Conservation (phyloP, 2,888 invertebrate genomes). For the Xylota segnis region DNA sequence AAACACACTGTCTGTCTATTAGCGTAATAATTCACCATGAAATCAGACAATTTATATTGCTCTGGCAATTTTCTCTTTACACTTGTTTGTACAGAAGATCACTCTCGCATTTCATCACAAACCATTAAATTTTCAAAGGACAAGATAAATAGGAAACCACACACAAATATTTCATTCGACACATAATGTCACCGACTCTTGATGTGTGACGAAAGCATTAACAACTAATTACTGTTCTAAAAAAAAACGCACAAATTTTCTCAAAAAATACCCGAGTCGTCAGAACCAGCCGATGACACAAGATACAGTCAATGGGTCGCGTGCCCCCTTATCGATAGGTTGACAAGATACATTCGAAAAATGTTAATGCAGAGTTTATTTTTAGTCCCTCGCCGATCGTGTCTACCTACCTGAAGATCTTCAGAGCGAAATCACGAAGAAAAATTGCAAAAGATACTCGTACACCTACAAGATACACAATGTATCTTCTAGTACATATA, state of each 20-base stretch:
- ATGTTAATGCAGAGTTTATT: conserved; percentile 36
- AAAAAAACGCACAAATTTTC: neutral
- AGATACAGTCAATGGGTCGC: conserved; percentile 15
- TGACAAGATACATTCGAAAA: conserved; percentile 11
- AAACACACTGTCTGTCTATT: conserved; percentile 27
- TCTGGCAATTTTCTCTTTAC: neutral
- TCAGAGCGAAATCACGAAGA: neutral
- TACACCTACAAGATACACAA: neutral
- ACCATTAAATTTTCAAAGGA: conserved; percentile 19
- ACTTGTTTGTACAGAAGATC: neutral
- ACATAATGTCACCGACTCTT: neutral
- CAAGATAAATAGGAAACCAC: neutral
- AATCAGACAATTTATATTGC: conserved; percentile 29
- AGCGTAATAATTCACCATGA: conserved; percentile 44
- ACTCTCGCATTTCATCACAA: conserved; percentile 9
- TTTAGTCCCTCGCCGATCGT: conserved; percentile 17
- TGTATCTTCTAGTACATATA: conserved; percentile 27
- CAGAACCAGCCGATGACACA: conserved; percentile 1
- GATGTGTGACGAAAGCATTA: neutral
- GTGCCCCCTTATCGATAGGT: conserved; percentile 3
- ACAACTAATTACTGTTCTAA: conserved; percentile 17
- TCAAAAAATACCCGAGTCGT: neutral
- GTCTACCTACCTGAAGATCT: conserved; percentile 45
- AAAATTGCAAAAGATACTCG: neutral
- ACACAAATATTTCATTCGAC: conserved; percentile 3